These are phyloP conservation scores for Hozukius guyotensis DNA, from an alignment of 2,797 vertebrate genomes.

Conservation along the genomic window DNA sequence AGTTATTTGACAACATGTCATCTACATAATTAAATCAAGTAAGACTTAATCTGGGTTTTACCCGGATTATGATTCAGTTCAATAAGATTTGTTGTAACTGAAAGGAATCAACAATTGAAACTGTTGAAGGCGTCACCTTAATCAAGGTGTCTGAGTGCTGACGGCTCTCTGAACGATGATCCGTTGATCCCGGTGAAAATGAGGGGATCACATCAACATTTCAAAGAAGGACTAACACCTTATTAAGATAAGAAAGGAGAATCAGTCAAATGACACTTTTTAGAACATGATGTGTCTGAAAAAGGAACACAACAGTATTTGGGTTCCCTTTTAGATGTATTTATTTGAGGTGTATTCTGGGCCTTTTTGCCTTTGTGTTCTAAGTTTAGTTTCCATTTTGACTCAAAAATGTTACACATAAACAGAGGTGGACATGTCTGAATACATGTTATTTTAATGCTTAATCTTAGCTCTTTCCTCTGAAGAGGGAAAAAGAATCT, in stretches of 20 bases:
- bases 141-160: constrained; percentile 67
- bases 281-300: background rate
- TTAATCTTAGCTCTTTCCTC: background rate
- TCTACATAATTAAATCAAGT: constrained; percentile 55
- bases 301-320: background rate
- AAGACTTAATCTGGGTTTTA: constrained; percentile 12
- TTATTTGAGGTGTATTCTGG: background rate
- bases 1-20: background rate
- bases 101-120: constrained; percentile 58
- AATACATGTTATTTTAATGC: background rate
- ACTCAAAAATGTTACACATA: background rate
- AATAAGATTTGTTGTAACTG: constrained; percentile 28
- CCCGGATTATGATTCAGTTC: constrained; percentile 28
- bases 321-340: background rate
- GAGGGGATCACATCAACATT: constrained; percentile 72
- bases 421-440: background rate
- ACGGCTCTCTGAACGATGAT: constrained; percentile 60
- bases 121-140: constrained; percentile 35
- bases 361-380: background rate
- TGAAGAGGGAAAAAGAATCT: constrained; percentile 14
- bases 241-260: constrained; percentile 12
- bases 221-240: constrained; percentile 63
- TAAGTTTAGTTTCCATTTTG: background rate
- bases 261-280: background rate
- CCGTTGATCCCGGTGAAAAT: constrained; percentile 65